Evolutionary conservation across 2,113 vertebrate genomes (phyloP).

Genomic region (Brachyhypopomus occidentalis): DNA sequence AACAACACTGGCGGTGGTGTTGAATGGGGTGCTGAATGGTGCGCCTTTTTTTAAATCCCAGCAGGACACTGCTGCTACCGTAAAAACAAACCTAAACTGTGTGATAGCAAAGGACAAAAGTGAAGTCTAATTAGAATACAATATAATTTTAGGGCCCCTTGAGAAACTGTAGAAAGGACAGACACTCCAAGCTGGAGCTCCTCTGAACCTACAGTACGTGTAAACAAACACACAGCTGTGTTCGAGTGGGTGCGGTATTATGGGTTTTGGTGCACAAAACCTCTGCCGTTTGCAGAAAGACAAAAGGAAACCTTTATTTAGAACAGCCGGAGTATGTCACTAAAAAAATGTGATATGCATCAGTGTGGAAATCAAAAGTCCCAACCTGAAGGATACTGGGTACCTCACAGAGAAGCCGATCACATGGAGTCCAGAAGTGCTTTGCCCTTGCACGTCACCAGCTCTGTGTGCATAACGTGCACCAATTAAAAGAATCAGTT

Average conservation of each 20-base stretch:
- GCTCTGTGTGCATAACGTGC: no score
- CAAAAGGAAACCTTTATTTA: neutral
- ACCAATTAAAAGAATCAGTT: no score
- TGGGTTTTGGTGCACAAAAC: neutral
- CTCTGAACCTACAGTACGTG: neutral
- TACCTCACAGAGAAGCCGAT: no score
- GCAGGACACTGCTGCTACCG: neutral
- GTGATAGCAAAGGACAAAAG: neutral
- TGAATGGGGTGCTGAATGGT: slow-evolving; percentile 54
- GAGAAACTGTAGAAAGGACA: neutral
- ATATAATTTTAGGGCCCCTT: neutral
- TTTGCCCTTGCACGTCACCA: no score
- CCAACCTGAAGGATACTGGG: no score
- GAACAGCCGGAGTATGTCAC: no score
- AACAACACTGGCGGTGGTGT: slow-evolving; percentile 60
- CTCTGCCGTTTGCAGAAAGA: neutral
- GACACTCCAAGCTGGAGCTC: neutral
- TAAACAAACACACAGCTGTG: no score
- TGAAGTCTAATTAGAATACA: neutral
- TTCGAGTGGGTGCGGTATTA: neutral
- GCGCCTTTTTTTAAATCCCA: slow-evolving; percentile 6
- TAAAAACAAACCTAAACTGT: neutral
- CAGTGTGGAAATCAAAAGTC: no score
- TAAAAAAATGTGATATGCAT: no score
- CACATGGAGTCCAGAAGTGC: no score